phyloP scores from a whole-genome alignment of 2,888 invertebrate genomes.

The Lapara coniferarum region DNA sequence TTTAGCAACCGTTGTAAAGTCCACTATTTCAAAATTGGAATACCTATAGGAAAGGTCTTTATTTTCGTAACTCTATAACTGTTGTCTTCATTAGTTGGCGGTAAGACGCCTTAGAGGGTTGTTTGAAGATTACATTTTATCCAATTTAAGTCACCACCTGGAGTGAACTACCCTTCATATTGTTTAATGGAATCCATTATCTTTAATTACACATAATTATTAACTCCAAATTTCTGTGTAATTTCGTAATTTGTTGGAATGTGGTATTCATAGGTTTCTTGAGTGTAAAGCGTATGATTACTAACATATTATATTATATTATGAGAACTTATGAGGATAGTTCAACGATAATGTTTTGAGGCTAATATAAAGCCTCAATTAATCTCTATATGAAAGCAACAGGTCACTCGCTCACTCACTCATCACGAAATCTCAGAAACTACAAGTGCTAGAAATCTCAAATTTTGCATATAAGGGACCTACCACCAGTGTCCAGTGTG shows the following conservation, averaged over 20 bases:
- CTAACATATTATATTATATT: neutral
- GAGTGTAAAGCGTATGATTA: neutral
- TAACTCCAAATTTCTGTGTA: constrained; percentile 10
- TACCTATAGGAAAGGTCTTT: neutral
- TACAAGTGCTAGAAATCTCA: too few species aligned
- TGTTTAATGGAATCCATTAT: constrained; percentile 38
- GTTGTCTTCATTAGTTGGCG: constrained; percentile 49
- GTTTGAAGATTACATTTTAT: constrained; percentile 64
- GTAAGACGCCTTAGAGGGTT: constrained; percentile 48
- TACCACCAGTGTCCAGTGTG: too few species aligned
- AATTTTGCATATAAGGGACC: too few species aligned
- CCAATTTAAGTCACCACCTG: constrained; percentile 70
- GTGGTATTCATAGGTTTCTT: neutral
- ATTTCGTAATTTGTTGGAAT: constrained; percentile 24
- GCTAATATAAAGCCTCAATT: too few species aligned
- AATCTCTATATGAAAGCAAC: too few species aligned
- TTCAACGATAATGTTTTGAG: too few species aligned
- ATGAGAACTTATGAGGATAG: too few species aligned
- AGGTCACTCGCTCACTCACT: too few species aligned
- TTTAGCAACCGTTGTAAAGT: too few species aligned
- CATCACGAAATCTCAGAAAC: too few species aligned
- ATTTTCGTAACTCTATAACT: constrained; percentile 48
- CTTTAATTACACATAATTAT: constrained; percentile 18
- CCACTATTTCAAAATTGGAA: neutral
- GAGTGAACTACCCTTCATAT: constrained; percentile 58